Evolutionary conservation across 2,888 invertebrate species (phyloP).

Genomic region (Perizoma affinitatum): DNA sequence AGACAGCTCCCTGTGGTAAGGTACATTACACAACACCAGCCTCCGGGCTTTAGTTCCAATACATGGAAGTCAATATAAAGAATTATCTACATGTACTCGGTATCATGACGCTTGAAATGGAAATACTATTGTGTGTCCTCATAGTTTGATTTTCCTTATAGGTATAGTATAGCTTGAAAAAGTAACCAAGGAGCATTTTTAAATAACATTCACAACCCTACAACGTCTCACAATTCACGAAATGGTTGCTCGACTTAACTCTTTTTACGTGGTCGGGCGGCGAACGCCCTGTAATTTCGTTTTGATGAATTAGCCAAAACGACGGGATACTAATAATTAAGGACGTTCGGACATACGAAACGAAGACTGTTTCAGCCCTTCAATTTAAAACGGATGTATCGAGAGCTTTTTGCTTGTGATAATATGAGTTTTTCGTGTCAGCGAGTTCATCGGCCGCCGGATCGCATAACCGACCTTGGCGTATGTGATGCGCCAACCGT

Average conservation of each 20-base stretch:
- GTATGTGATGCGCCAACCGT: constrained; percentile 37
- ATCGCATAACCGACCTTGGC: constrained; percentile 50
- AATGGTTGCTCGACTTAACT: constrained; percentile 34
- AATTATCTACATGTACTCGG: too few species aligned
- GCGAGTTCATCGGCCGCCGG: constrained; percentile 54
- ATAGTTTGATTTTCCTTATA: too few species aligned
- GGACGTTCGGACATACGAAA: constrained; percentile 48
- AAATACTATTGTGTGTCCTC: too few species aligned
- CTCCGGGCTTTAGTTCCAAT: too few species aligned
- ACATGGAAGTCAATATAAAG: too few species aligned
- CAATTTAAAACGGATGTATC: constrained; percentile 65
- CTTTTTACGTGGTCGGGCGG: constrained; percentile 52
- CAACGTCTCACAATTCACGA: constrained; percentile 33
- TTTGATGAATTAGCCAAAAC: constrained; percentile 72
- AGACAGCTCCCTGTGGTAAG: too few species aligned
- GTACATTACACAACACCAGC: too few species aligned
- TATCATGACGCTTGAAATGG: too few species aligned
- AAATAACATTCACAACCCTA: constrained; percentile 22
- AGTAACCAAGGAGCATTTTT: background rate
- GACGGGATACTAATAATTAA: constrained; percentile 64
- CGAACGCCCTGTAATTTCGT: constrained; percentile 66
- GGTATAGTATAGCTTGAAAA: too few species aligned
- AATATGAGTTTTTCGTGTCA: constrained; percentile 50
- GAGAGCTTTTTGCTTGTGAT: constrained; percentile 57
- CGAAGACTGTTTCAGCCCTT: constrained; percentile 52